A percentile compares a stretch with the other conserved stretches of the same genome.
Conservation (phyloP, 2,888 invertebrate genomes). For the Chrysotoxum bicinctum region DNA sequence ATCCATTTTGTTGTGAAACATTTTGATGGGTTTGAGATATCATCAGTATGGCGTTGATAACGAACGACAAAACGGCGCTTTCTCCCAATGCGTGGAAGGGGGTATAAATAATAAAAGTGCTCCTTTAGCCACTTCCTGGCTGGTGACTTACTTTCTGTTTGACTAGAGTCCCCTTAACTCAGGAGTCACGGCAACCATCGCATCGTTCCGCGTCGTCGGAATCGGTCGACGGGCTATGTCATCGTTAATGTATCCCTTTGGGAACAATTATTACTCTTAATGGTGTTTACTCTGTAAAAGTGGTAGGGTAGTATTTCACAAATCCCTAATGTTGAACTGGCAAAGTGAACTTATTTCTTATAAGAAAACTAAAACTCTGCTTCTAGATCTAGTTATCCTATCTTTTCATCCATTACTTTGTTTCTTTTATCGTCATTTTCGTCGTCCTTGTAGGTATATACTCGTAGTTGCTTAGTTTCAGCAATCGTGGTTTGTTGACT, state of each 20-base stretch:
- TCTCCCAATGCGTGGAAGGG: neutral
- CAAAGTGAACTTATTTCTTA: slow-evolving; percentile 46
- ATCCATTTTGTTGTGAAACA: slow-evolving; percentile 57
- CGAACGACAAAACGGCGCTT: slow-evolving; percentile 7
- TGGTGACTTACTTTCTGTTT: neutral
- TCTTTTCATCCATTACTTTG: slow-evolving; percentile 35
- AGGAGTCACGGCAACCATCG: slow-evolving; percentile 8
- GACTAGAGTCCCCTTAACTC: slow-evolving; percentile 9
- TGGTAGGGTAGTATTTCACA: slow-evolving; percentile 56
- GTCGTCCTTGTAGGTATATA: neutral
- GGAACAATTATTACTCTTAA: slow-evolving; percentile 73
- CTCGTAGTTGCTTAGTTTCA: neutral
- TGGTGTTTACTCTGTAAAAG: slow-evolving; percentile 72
- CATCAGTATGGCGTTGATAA: neutral
- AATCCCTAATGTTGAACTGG: slow-evolving; percentile 63
- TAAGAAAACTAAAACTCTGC: slow-evolving; percentile 7
- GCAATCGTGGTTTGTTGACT: slow-evolving; percentile 29
- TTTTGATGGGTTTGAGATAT: slow-evolving; percentile 8
- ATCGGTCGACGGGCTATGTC: slow-evolving; percentile 48
- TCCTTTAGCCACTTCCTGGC: slow-evolving; percentile 30
- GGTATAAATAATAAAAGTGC: slow-evolving; percentile 48
- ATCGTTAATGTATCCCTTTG: slow-evolving; percentile 69
- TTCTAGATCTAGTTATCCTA: slow-evolving; percentile 42
- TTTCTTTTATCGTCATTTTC: slow-evolving; percentile 16
- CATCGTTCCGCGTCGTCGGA: no score